Evolutionary conservation across 1,140 invertebrate species (phyloP).

Genomic region (Diabrotica undecimpunctata): DNA sequence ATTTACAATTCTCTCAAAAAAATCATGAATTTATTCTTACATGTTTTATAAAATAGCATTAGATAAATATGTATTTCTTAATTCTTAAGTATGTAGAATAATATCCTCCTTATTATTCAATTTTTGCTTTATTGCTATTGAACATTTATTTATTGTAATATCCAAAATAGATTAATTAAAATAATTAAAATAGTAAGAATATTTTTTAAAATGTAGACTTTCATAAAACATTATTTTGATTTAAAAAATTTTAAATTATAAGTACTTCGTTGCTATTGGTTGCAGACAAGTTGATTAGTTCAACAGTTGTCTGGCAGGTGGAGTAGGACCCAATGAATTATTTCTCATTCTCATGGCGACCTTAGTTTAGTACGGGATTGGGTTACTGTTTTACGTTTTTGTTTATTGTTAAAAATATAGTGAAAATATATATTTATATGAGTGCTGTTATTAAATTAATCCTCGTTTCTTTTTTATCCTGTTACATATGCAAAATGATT

Average conservation of each 20-base stretch:
- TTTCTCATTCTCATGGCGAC: conserved; percentile 31
- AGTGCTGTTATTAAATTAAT: conserved; percentile 8
- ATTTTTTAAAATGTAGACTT: too few species aligned
- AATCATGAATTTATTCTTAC: too few species aligned
- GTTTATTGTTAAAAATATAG: conserved; percentile 23
- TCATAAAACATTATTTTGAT: not conserved
- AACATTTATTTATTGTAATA: too few species aligned
- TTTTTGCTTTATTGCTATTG: too few species aligned
- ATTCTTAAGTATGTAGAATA: too few species aligned
- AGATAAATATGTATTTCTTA: too few species aligned
- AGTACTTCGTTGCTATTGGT: not conserved
- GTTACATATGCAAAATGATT: conserved; percentile 25
- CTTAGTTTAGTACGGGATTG: conserved; percentile 24
- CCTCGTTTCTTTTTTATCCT: conserved; percentile 14
- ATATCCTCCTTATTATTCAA: too few species aligned
- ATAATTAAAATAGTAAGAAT: too few species aligned
- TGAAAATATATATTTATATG: conserved; percentile 11
- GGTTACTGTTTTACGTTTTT: conserved; percentile 27
- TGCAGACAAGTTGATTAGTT: conserved; percentile 27
- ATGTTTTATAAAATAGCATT: too few species aligned
- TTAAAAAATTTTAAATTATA: not conserved
- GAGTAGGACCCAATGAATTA: conserved; percentile 26
- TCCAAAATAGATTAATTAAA: too few species aligned
- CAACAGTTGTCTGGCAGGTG: conserved; percentile 37
- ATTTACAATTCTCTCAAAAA: too few species aligned